Conservation (phyloP, 1,140 invertebrate species). For the Drosophila ambigua region DNA sequence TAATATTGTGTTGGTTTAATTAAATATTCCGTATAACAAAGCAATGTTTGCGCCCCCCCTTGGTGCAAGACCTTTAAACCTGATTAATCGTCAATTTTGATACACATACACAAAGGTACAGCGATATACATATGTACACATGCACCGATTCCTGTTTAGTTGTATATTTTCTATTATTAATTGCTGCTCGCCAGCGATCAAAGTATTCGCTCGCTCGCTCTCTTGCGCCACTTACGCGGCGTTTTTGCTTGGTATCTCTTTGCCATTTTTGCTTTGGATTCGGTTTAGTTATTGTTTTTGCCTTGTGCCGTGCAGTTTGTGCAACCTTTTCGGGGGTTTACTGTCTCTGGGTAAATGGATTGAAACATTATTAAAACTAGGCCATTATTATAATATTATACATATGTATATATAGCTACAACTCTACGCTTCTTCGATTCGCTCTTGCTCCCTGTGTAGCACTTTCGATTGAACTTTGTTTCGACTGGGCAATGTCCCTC, state of each 20-base stretch:
- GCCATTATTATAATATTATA: conserved; percentile 33
- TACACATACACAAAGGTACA: conserved; percentile 35
- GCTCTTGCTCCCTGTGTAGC: conserved; percentile 24
- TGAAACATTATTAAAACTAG: conserved; percentile 9
- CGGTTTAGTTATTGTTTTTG: conserved; percentile 33
- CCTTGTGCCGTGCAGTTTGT: conserved; percentile 31
- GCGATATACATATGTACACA: conserved; percentile 11
- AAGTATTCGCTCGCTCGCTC: conserved; percentile 28
- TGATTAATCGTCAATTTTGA: conserved; percentile 68
- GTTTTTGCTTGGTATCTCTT: conserved; percentile 1
- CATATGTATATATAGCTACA: neutral
- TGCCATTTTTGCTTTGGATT: conserved; percentile 8
- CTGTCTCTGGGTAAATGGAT: conserved; percentile 6
- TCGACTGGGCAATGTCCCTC: conserved; percentile 25
- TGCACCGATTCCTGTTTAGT: neutral
- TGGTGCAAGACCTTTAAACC: conserved; percentile 63
- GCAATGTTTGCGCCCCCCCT: conserved; percentile 33
- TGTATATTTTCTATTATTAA: conserved; percentile 49
- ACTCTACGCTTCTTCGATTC: conserved; percentile 3
- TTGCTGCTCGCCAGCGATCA: conserved; percentile 41
- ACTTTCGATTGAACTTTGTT: conserved; percentile 45
- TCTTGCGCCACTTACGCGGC: neutral
- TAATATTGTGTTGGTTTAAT: conserved; percentile 33
- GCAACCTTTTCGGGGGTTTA: conserved; percentile 35
- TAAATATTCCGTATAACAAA: conserved; percentile 37